phyloP scores from a whole-genome alignment of 2,113 vertebrate species.

The Polypterus senegalus region DNA sequence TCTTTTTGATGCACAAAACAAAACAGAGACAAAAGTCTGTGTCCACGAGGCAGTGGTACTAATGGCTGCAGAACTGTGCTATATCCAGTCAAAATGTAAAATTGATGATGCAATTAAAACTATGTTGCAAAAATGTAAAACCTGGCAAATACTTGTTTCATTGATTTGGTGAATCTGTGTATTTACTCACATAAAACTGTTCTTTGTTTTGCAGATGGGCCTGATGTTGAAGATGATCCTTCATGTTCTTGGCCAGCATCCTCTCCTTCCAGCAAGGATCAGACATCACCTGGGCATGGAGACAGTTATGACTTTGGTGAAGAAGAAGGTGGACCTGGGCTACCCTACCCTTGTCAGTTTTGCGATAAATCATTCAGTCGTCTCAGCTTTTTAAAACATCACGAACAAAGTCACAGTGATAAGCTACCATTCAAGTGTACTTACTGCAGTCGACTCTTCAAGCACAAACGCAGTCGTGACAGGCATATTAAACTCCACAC shows the following conservation, averaged over 20 bases:
- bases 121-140: constrained; percentile 11
- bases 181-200: not conserved
- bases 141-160: constrained; percentile 21
- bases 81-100: too few relatives aligned
- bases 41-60: too few relatives aligned
- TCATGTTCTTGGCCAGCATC: constrained; percentile 93
- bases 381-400: constrained; percentile 93
- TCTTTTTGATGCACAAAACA: too few relatives aligned
- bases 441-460: constrained; percentile 91
- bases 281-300: constrained; percentile 86
- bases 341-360: constrained; percentile 94
- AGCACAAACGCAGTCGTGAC: constrained; percentile 94
- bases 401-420: constrained; percentile 94
- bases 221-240: constrained; percentile 90
- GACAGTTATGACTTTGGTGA: constrained; percentile 92
- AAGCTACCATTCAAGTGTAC: constrained; percentile 95
- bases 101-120: too few relatives aligned
- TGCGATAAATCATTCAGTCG: constrained; percentile 96
- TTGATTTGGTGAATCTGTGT: not conserved
- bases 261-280: constrained; percentile 95
- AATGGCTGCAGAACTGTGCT: too few relatives aligned
- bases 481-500: constrained; percentile 95
- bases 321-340: constrained; percentile 81
- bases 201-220: constrained; percentile 60
- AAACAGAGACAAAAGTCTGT: too few relatives aligned